Conservation (phyloP, 2,797 vertebrate genomes). For the Intellagama lesueurii region DNA sequence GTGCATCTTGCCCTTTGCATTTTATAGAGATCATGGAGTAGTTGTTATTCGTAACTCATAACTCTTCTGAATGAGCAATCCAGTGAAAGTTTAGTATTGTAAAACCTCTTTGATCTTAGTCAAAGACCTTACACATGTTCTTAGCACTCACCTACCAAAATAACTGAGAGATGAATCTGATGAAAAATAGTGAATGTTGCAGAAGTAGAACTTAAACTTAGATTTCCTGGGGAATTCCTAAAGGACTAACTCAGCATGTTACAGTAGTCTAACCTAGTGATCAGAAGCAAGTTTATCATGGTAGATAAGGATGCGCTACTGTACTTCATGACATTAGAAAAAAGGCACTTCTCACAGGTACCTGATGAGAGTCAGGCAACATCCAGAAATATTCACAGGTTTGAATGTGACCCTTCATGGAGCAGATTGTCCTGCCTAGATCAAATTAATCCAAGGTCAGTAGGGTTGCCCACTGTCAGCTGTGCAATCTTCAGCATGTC, state of each 20-base stretch:
- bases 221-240: not conserved
- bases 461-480: not conserved
- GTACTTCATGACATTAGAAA: too few species aligned
- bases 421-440: not conserved
- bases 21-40: not conserved
- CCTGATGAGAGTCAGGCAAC: not conserved
- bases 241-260: not conserved
- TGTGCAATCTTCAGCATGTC: not conserved
- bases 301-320: not conserved
- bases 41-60: not conserved
- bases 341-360: not conserved
- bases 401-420: not conserved
- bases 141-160: not conserved
- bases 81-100: too few species aligned
- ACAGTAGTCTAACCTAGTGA: not conserved
- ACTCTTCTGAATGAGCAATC: not conserved
- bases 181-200: not conserved
- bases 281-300: not conserved
- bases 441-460: not conserved
- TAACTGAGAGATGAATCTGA: not conserved
- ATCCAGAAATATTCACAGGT: not conserved
- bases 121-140: not conserved
- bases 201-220: not conserved
- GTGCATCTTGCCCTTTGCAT: conserved; percentile 12
- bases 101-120: not conserved